phyloP scores from a whole-genome alignment of 2,888 invertebrate species.

The Chrysina gloriosa region DNA sequence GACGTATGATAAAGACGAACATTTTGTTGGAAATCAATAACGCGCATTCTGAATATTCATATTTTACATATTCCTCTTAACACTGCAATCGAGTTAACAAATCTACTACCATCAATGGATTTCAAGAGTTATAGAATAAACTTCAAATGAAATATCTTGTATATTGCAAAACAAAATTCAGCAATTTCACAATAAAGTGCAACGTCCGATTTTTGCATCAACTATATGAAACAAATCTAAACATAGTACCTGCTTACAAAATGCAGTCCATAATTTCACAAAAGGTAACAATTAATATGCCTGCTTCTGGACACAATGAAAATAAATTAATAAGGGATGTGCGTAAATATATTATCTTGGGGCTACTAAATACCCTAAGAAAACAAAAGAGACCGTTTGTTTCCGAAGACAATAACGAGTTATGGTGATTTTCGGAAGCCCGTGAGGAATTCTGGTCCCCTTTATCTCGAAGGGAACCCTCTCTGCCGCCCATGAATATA shows the following conservation, averaged over 20 bases:
- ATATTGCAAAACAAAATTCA: no score
- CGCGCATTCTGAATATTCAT: conserved; percentile 13
- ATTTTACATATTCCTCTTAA: no score
- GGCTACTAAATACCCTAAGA: conserved; percentile 26
- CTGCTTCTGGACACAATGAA: conserved; percentile 19
- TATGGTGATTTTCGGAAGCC: conserved; percentile 14
- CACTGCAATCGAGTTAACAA: no score
- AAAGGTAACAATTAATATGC: conserved; percentile 18
- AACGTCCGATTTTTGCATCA: no score
- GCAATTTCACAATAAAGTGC: no score
- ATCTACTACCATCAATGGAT: no score
- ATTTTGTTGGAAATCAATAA: conserved; percentile 21
- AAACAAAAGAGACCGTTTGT: conserved; percentile 30
- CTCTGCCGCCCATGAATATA: no score
- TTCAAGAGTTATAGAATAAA: no score
- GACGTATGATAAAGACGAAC: conserved; percentile 25
- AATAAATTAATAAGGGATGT: conserved; percentile 29
- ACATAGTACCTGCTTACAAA: no score
- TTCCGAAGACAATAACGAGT: conserved; percentile 28
- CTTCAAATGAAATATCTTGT: no score
- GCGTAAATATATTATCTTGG: conserved; percentile 36
- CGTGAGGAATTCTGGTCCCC: conserved; percentile 14
- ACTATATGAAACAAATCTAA: no score
- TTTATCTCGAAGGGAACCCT: no score
- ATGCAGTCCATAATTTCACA: not conserved